Evolutionary conservation across 2,113 vertebrate species (phyloP).

Genomic region (Heteronetta atricapilla): DNA sequence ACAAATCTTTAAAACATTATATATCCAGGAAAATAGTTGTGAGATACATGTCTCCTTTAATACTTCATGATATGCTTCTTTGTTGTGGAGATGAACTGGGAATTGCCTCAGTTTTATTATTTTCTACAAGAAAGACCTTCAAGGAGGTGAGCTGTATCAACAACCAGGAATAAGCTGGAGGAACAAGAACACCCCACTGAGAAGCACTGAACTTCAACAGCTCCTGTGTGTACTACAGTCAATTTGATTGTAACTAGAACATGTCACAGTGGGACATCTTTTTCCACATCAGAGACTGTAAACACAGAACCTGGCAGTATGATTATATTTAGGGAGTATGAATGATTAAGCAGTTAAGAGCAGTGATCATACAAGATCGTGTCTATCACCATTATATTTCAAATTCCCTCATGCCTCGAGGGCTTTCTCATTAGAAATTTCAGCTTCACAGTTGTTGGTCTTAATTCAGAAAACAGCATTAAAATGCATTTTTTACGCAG

Average conservation of each 20-base stretch:
- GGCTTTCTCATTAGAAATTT: constrained; percentile 6
- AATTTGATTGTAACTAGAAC: constrained; percentile 66
- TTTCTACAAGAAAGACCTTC: background rate
- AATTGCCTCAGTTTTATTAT: background rate
- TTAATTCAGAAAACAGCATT: background rate
- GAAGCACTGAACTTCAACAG: constrained; percentile 59
- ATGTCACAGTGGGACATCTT: constrained; percentile 54
- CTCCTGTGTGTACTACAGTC: constrained; percentile 60
- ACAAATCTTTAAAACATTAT: background rate
- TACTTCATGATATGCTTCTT: background rate
- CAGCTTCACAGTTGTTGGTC: background rate
- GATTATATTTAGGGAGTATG: constrained; percentile 40
- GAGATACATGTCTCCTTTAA: background rate
- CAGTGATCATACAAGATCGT: background rate
- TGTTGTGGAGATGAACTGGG: background rate
- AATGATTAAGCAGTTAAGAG: constrained; percentile 56
- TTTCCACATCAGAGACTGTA: constrained; percentile 54
- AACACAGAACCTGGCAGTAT: constrained; percentile 54
- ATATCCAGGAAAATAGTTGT: background rate
- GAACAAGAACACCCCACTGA: constrained; percentile 47
- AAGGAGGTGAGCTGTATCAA: background rate
- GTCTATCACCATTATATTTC: background rate
- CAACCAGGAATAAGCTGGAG: constrained; percentile 15
- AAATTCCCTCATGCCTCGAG: background rate
- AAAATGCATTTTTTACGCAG: background rate